Conservation (phyloP, 2,888 invertebrate genomes). For the Venusia cambrica region DNA sequence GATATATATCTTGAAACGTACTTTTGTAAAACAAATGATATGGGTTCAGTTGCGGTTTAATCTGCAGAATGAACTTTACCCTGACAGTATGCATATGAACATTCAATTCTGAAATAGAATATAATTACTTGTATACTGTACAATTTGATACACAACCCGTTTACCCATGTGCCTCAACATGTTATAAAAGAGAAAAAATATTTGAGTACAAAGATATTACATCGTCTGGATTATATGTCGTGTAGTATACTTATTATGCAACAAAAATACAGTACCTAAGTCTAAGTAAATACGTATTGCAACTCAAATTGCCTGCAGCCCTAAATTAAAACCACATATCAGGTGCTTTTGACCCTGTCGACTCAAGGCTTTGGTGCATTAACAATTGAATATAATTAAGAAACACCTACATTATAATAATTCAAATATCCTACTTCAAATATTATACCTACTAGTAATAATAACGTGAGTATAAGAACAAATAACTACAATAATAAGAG, state of each 20-base stretch:
- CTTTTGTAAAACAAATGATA: too few species aligned
- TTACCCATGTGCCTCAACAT: slow-evolving; percentile 56
- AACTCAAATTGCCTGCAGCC: slow-evolving; percentile 1
- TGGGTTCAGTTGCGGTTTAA: too few species aligned
- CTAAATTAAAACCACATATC: slow-evolving; percentile 2
- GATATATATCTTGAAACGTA: too few species aligned
- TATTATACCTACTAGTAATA: slow-evolving; percentile 7
- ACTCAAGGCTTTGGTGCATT: slow-evolving; percentile 10
- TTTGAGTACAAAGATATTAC: too few species aligned
- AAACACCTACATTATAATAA: slow-evolving; percentile 3
- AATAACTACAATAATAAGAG: slow-evolving; percentile 2
- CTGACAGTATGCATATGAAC: too few species aligned
- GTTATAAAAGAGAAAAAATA: too few species aligned
- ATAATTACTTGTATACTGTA: slow-evolving; percentile 58
- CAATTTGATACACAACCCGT: slow-evolving; percentile 77
- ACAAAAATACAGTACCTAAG: background rate
- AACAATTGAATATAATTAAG: slow-evolving; percentile 7
- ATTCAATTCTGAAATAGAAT: slow-evolving; percentile 14
- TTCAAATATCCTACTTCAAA: slow-evolving; percentile 4
- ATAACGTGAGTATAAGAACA: slow-evolving; percentile 7
- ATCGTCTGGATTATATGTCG: background rate
- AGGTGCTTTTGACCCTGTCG: slow-evolving; percentile 14
- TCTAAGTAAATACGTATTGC: background rate
- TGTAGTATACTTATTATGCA: background rate
- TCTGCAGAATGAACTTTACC: slow-evolving; percentile 2